Conservation (phyloP, 2,113 vertebrate species). For the Cyrtonyx montezumae region DNA sequence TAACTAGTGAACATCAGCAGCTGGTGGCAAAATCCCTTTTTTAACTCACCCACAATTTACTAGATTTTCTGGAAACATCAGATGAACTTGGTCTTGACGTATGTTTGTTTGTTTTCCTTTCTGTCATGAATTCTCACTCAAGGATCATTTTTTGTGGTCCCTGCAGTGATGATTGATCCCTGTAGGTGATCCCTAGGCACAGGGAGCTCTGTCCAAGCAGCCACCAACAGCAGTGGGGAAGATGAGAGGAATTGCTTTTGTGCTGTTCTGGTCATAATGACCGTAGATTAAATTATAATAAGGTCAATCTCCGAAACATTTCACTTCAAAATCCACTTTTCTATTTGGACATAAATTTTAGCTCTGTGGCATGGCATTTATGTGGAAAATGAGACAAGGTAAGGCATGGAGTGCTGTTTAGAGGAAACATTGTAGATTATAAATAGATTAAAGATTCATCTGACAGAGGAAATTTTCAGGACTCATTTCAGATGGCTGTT, state of each 20-base stretch:
- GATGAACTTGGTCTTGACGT: not conserved
- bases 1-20: not conserved
- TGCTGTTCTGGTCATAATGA: slow-evolving; percentile 51
- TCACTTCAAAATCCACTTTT: not conserved
- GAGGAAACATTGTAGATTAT: slow-evolving; percentile 49
- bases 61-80: not conserved
- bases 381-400: slow-evolving; percentile 47
- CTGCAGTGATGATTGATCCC: not conserved
- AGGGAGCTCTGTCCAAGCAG: not conserved
- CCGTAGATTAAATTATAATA: slow-evolving; percentile 26
- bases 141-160: not conserved
- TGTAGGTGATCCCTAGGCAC: not conserved
- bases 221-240: not conserved
- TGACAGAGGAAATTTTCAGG: slow-evolving; percentile 48
- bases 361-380: slow-evolving; percentile 25
- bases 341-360: not conserved
- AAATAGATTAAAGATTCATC: slow-evolving; percentile 70
- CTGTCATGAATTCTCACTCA: not conserved
- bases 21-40: not conserved
- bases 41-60: not conserved
- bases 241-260: slow-evolving; percentile 47
- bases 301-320: slow-evolving; percentile 36
- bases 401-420: slow-evolving; percentile 49
- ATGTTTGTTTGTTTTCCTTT: not conserved
- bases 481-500: not conserved